Conservation (phyloP, 2,797 vertebrate species). For the Myoxocephalus aenaeus region DNA sequence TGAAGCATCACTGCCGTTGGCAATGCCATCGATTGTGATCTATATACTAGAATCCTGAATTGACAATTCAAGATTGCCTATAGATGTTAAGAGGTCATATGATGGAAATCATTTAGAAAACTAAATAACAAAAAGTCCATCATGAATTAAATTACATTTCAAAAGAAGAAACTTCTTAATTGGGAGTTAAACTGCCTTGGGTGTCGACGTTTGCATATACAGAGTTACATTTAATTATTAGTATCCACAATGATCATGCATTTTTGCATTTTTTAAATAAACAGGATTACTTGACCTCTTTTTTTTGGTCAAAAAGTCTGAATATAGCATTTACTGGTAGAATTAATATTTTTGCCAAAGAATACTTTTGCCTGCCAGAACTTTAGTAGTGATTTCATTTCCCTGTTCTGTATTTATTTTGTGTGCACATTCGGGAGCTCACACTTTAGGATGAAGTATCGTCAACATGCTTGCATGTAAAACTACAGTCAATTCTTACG, state of each 20-base stretch:
- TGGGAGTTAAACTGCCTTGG: not conserved
- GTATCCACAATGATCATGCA: conserved; percentile 11
- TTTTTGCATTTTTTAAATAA: not conserved
- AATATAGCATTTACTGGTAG: not conserved
- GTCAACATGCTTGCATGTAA: not conserved
- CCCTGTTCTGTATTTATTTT: conserved; percentile 7
- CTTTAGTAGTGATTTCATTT: not conserved
- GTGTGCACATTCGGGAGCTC: not conserved
- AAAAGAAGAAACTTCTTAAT: not conserved
- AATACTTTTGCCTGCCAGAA: not conserved
- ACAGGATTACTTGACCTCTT: conserved; percentile 1
- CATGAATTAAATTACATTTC: not conserved
- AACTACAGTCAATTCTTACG: not conserved
- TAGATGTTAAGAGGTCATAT: conserved; percentile 15
- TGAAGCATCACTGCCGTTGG: conserved; percentile 24
- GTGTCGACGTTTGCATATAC: conserved; percentile 11
- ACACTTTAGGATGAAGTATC: not conserved
- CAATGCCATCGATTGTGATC: conserved; percentile 34
- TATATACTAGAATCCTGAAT: conserved; percentile 1
- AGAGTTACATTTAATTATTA: conserved; percentile 7
- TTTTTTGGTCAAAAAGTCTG: not conserved
- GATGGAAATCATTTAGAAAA: not conserved
- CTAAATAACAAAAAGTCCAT: conserved; percentile 1
- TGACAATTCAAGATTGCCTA: not conserved
- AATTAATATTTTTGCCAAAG: not conserved